A percentile compares a stretch with the other conserved stretches of the same genome.
phyloP scores from a whole-genome alignment of 1,140 invertebrate genomes.

The Ceratina japonica region DNA sequence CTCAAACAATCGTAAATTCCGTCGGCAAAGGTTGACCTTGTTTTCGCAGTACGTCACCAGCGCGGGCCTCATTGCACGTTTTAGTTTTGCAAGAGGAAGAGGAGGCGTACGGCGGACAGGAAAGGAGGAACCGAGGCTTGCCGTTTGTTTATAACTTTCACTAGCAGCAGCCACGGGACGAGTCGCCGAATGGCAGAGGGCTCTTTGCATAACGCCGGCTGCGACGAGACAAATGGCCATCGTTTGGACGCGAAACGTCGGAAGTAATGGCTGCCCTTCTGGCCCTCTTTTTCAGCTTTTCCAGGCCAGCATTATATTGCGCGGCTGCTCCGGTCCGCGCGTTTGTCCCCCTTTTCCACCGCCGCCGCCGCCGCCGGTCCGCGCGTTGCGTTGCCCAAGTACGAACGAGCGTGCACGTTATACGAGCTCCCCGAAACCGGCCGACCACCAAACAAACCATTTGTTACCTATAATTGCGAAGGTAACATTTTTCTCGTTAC shows the following conservation, averaged over 20 bases:
- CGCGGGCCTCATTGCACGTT: no score
- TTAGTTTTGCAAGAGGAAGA: neutral
- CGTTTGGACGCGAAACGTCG: constrained; percentile 58
- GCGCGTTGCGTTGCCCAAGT: constrained; percentile 15
- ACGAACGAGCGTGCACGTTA: neutral
- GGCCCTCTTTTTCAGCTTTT: constrained; percentile 65
- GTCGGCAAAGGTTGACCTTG: constrained; percentile 22
- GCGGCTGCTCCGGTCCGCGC: neutral
- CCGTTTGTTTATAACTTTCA: constrained; percentile 59
- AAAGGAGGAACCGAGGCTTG: constrained; percentile 11
- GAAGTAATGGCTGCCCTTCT: constrained; percentile 64
- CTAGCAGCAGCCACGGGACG: constrained; percentile 46
- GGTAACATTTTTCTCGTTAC: constrained; percentile 58
- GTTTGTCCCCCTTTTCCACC: constrained; percentile 20
- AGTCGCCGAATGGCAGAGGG: constrained; percentile 47
- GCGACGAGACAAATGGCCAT: constrained; percentile 64
- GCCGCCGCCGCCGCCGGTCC: neutral
- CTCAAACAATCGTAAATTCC: constrained; percentile 22
- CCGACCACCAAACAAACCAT: constrained; percentile 59
- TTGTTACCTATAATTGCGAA: constrained; percentile 64
- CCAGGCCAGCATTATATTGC: constrained; percentile 60
- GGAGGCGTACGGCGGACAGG: neutral
- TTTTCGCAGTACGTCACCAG: constrained; percentile 10
- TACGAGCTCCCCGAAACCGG: neutral
- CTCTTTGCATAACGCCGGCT: constrained; percentile 59